Base-by-base conservation (phyloP, 1,140 invertebrate genomes). In the Diplogasteroides magnus region DNA sequence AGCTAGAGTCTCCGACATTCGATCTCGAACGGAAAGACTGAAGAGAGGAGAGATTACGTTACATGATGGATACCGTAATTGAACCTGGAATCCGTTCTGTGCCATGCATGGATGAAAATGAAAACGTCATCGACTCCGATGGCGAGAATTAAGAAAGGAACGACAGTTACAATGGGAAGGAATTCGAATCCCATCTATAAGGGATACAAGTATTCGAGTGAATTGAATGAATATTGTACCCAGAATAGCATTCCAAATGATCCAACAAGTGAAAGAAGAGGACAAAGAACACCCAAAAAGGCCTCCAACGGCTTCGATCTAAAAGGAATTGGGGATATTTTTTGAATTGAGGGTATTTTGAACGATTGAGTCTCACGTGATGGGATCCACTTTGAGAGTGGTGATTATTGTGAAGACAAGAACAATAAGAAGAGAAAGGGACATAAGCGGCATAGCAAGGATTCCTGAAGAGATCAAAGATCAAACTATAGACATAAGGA, bases 1-100 rank as follows among this genome's bases (percentile, higher is more conserved):
- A 60, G 91, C 91, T 78, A 96, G 87, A 83, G 91, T 92, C 61
- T 89, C 86, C 0, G 89, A 92, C 88, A 97, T 91, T 32, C 93
- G 85, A 28, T 78, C 69, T 1, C 67, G 64, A 0, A 77, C 68
- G 0, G 65, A 15, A 2, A 68, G 61, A 26, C 66, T 68, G 32
- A 14, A 65, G 25, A 15, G 55, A 2, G 15, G 23, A 65, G 37
- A 15, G 15, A 60, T 26, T 23, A 29, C 23, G 2, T 29, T 15
- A 14, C 6, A 37, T 13, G 19, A 15, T n/a, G 23, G 0, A 14
- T 19, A 23, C 37, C 32, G 25, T 65, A 48, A 65, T 65, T 28
- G 27, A 31, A 72, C 70, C 56, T 70, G 23, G 67, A 64, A 64
- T 82, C 67, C 13, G 75, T 81, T 25, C 72, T 66, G 25, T 69